phyloP scores from a whole-genome alignment of 2,888 invertebrate species.

The Polia nebulosa region DNA sequence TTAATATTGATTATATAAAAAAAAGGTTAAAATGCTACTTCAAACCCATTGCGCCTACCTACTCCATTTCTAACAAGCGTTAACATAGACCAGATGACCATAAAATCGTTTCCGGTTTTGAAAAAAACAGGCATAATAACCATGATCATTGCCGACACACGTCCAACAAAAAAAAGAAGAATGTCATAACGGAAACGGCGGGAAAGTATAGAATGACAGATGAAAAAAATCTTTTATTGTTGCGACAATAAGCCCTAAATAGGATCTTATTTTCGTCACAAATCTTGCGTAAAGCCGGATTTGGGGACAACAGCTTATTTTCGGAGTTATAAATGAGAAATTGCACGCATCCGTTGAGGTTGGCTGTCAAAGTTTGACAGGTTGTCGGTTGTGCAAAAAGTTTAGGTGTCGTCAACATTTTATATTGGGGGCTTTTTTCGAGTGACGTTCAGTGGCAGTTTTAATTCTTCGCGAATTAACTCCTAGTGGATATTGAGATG shows the following conservation, averaged over 20 bases:
- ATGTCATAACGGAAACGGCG: constrained; percentile 65
- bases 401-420: constrained; percentile 53
- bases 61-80: not conserved
- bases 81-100: constrained; percentile 38
- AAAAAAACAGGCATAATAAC: constrained; percentile 56
- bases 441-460: no score
- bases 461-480: no score
- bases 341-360: constrained; percentile 72
- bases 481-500: no score
- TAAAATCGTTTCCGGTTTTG: constrained; percentile 54
- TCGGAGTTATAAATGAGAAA: constrained; percentile 68
- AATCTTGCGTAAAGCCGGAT: constrained; percentile 73
- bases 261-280: constrained; percentile 65
- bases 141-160: constrained; percentile 66
- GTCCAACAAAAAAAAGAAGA: constrained; percentile 57
- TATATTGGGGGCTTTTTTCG: no score
- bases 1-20: no score
- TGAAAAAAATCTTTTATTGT: constrained; percentile 58
- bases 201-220: constrained; percentile 62
- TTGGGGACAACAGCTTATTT: constrained; percentile 72
- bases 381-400: constrained; percentile 69
- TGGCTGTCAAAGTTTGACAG: constrained; percentile 70
- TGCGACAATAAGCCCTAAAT: constrained; percentile 57
- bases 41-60: not conserved
- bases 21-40: constrained; percentile 3